Percentiles rank a stretch among this genome's conserved stretches.
Conservation (phyloP, 2,888 invertebrate genomes). For the Drosophila nr. fundita region DNA sequence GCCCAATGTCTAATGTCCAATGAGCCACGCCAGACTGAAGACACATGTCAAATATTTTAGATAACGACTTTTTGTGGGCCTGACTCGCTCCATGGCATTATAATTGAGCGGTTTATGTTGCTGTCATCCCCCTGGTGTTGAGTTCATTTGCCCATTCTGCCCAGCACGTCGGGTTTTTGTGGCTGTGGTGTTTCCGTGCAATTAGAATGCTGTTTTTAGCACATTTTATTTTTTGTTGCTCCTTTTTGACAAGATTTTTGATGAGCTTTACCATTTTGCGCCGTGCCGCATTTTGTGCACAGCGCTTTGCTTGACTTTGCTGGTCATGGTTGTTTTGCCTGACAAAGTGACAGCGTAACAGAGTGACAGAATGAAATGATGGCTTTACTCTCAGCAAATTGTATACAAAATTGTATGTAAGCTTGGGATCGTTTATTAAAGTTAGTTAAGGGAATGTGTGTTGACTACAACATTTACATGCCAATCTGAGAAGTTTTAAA, state of each 20-base stretch:
- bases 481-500: neutral
- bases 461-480: neutral
- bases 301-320: conserved; percentile 34
- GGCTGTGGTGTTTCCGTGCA: conserved; percentile 54
- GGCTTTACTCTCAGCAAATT: conserved; percentile 15
- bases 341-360: conserved; percentile 34
- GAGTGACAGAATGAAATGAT: conserved; percentile 20
- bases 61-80: conserved; percentile 67
- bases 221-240: conserved; percentile 9
- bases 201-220: conserved; percentile 38
- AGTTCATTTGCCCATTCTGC: conserved; percentile 63
- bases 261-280: conserved; percentile 65
- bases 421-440: conserved; percentile 2
- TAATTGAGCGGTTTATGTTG: conserved; percentile 71
- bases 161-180: conserved; percentile 30
- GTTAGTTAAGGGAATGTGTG: neutral
- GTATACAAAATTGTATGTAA: conserved; percentile 2
- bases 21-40: conserved; percentile 26
- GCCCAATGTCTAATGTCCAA: neutral
- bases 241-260: conserved; percentile 62
- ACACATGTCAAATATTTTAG: conserved; percentile 75
- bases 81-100: conserved; percentile 42
- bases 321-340: conserved; percentile 28
- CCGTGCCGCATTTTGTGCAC: conserved; percentile 24
- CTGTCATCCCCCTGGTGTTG: neutral